These are phyloP conservation scores for Trichomalopsis sarcophagae DNA, from an alignment of 1,140 invertebrate species.

Conservation along the genomic window DNA sequence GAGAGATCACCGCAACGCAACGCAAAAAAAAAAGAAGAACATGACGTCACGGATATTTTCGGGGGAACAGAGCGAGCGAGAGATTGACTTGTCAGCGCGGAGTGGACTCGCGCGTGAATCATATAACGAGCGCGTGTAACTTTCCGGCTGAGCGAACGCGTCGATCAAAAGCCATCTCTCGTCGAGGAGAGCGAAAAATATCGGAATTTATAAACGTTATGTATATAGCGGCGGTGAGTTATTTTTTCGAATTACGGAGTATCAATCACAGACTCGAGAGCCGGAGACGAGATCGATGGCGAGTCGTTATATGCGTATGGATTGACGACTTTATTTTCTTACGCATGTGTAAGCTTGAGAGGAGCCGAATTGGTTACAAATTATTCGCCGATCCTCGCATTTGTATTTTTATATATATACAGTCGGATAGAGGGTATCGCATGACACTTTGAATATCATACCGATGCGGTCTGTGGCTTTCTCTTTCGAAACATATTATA, in stretches of 20 bases:
- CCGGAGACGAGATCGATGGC: background rate
- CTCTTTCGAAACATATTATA: background rate
- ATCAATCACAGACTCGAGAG: background rate
- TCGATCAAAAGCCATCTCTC: background rate
- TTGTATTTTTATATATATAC: background rate
- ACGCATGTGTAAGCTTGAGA: background rate
- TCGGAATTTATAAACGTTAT: background rate
- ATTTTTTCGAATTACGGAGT: background rate
- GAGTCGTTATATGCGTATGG: background rate
- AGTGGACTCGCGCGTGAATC: background rate
- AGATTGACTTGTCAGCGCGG: background rate
- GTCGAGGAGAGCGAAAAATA: background rate
- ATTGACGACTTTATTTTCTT: background rate
- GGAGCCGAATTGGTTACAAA: background rate
- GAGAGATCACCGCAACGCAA: background rate
- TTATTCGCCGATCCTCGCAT: background rate
- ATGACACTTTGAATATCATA: slow-evolving; percentile 25
- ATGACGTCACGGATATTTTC: background rate
- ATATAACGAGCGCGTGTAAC: slow-evolving; percentile 1
- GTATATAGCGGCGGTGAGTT: background rate
- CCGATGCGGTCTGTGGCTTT: slow-evolving; percentile 16
- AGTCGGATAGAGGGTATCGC: background rate
- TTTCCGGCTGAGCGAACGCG: background rate
- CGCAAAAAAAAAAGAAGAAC: background rate
- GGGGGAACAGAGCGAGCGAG: background rate